These are phyloP conservation scores for Pristionchus maxplancki DNA, from an alignment of 2,888 invertebrate species.

Conservation along the genomic window DNA sequence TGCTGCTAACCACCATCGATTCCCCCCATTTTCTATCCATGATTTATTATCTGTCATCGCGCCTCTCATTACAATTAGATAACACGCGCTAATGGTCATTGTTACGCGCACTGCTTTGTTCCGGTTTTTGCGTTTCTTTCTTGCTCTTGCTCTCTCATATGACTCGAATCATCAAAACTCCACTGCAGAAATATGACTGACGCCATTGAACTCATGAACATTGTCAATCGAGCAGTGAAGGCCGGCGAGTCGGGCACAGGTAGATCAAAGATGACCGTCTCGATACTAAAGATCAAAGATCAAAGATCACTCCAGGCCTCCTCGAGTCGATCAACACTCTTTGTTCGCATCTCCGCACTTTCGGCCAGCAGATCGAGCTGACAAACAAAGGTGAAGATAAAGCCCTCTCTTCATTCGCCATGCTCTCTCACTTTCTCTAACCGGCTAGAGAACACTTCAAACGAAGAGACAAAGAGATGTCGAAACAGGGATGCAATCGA, in stretches of 20 bases:
- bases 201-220: slow-evolving; percentile 40
- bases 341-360: slow-evolving; percentile 72
- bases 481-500: not conserved
- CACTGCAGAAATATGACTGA: slow-evolving; percentile 1
- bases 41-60: slow-evolving; percentile 21
- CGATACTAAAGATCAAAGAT: not conserved
- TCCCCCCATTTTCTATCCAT: slow-evolving; percentile 32
- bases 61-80: slow-evolving; percentile 10
- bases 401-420: not conserved
- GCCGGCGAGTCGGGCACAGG: slow-evolving; percentile 37
- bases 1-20: not conserved
- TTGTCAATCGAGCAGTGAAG: slow-evolving; percentile 32
- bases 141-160: not conserved
- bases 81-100: not conserved
- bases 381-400: slow-evolving; percentile 71
- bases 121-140: slow-evolving; percentile 35
- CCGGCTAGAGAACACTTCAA: not conserved
- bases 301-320: slow-evolving; percentile 53
- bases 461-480: not conserved
- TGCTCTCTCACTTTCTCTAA: not conserved
- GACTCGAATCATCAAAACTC: not conserved
- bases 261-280: too few species aligned
- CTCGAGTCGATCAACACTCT: slow-evolving; percentile 72
- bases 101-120: not conserved
- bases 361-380: slow-evolving; percentile 72